Base-by-base conservation (phyloP, 2,113 vertebrate genomes). In the Chaetodon auriga region DNA sequence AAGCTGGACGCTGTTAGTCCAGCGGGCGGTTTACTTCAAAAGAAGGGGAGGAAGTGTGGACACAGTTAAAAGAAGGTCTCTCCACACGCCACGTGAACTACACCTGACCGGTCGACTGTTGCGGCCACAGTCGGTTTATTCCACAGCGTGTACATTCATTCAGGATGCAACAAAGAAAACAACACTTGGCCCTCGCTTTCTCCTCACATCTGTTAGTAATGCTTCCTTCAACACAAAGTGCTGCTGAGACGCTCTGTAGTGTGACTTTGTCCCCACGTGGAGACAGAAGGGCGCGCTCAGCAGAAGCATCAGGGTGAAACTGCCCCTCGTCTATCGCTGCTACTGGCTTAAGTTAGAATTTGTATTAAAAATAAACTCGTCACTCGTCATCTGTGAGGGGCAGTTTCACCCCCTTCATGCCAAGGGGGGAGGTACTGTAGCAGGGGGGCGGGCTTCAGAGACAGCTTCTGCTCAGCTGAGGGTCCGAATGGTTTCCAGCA, bases 401-500 rank as follows among this genome's bases (percentile, higher is more conserved):
- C 21, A 23, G 16, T 41, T 80, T 72, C 38, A 79, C 14, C 43
- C 82, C 73, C 8, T 46, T n/a, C 11, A 45, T 64, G 60, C 63
- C 62, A 64, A 18, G 55, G 46, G 19, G 54, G 41, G 73, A 21
- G 13, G 25, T 15, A 5, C 55, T 57, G 54, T 58, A 62, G 71
- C 43, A 64, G 78, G 48, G 48, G 82, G 68, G 21, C 68, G 64
- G 30, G 30, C 30, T 68, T 65, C 6, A 23, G 51, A 36, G 75
- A 8, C 35, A 30, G 16, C 1, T 61, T 25, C 1, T 2, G 84
- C 95, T 98, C 96, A 99, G 62, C 93, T 95, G 73, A 99, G 95
- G 6, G 69, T 94, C 87, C 85, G 92, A 0, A 96, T 95, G 58
- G 82, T 72, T 21, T 94, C 87, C 5, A 97, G 93, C 21, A 99